phyloP scores from a whole-genome alignment of 2,888 invertebrate genomes.

The Oscheius sp. region DNA sequence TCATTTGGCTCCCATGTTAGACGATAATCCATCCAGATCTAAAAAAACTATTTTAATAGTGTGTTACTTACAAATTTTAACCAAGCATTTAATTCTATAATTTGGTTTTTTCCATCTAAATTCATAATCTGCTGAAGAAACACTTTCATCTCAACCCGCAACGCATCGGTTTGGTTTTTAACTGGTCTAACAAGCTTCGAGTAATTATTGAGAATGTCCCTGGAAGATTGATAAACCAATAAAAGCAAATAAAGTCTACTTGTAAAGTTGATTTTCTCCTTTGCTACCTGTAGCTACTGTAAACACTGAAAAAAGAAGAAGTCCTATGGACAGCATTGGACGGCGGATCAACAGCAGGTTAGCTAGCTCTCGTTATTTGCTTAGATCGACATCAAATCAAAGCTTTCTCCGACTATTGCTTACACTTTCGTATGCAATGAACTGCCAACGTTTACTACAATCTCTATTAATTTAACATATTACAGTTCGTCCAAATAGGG shows the following conservation, averaged over 20 bases:
- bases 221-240: conserved; percentile 32
- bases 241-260: conserved; percentile 17
- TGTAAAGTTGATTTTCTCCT: conserved; percentile 49
- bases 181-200: conserved; percentile 58
- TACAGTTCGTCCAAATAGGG: conserved; percentile 65
- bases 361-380: conserved; percentile 23
- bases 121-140: conserved; percentile 62
- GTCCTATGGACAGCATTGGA: neutral
- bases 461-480: conserved; percentile 28
- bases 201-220: conserved; percentile 55
- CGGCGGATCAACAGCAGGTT: conserved; percentile 5
- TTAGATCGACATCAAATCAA: conserved; percentile 19
- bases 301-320: conserved; percentile 13
- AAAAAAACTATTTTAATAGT: neutral
- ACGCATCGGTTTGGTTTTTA: conserved; percentile 42
- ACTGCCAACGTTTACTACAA: conserved; percentile 14
- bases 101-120: conserved; percentile 64
- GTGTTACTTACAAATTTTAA: conserved; percentile 53
- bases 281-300: conserved; percentile 32
- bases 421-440: too few species aligned
- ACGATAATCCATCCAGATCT: conserved; percentile 60
- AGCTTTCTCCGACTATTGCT: neutral
- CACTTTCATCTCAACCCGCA: conserved; percentile 60
- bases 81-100: conserved; percentile 65
- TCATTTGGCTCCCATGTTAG: conserved; percentile 59